Evolutionary conservation across 2,797 vertebrate genomes (phyloP), one percentile per base, ranked within the genome.

Genomic region (Taeniopygia guttata): DNA sequence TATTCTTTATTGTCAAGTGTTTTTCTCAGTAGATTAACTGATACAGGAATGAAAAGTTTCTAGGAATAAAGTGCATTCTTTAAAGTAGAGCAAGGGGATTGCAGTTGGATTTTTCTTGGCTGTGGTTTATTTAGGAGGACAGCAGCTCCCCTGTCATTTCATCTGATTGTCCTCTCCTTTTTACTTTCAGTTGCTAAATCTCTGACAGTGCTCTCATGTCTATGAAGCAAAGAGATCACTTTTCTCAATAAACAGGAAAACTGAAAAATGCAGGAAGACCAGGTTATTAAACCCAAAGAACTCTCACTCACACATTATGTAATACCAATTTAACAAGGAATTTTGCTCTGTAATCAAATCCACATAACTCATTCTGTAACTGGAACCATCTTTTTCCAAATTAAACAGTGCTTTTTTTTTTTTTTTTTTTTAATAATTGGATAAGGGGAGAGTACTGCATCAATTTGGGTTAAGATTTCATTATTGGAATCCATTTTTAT

Each of bases 321-420:
- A 68, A 96, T 34, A 8, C 76, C 78, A 79, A 43, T 52, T 55
- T 73, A 89, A 89, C 15, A 4, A 85, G 78, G 78, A 95, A 74
- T 20, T 18, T 74, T 73, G 63, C 63, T 83, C 66, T 84, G 84
- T 77, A 89, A 94, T 96, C 77, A 95, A 87, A 84, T 68, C 26
- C 84, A 38, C 46, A 60, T 56, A 87, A 34, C 19, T 89, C 58
- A 72, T 76, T 68, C 42, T 72, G 18, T 42, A 75, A 84, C 78
- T 75, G 59, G 78, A 87, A 72, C 59, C 27, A 87, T 69, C 69
- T 69, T 59, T 63, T 46, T 82, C 76, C 92, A 94, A 94, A 95
- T 95, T 89, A 90, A 96, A 95, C 74, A 79, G 59, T 49, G 27
- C 2, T 76, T 84, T 46, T 68, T 82, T 43, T 13, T 26, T 43